A percentile compares a stretch with the other conserved stretches of the same genome.
Conservation (phyloP, 2,888 invertebrate genomes). For the Drosophila dives region DNA sequence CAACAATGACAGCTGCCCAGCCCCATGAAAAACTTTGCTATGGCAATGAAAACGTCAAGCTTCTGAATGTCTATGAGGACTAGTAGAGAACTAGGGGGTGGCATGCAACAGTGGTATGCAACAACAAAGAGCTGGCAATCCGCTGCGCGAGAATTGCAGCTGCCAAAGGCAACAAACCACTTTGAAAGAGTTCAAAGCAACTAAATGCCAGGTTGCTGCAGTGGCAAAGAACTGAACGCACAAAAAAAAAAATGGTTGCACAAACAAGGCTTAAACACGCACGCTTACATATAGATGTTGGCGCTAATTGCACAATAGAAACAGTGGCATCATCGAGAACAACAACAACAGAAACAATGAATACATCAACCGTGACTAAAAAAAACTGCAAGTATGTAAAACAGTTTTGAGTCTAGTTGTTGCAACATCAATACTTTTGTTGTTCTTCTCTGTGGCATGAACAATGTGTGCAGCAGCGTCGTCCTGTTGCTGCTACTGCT, state of each 20-base stretch:
- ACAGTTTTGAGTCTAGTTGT: slow-evolving; percentile 53
- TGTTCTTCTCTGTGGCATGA: slow-evolving; percentile 18
- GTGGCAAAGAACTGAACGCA: slow-evolving; percentile 33
- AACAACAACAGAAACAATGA: slow-evolving; percentile 37
- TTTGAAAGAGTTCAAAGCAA: slow-evolving; percentile 75
- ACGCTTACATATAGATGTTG: slow-evolving; percentile 23
- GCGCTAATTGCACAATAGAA: slow-evolving; percentile 73
- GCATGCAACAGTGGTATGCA: slow-evolving; percentile 34
- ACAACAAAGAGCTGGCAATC: neutral
- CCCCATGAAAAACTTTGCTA: slow-evolving; percentile 19
- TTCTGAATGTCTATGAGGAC: slow-evolving; percentile 53
- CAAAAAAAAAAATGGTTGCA: slow-evolving; percentile 24
- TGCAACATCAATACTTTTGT: slow-evolving; percentile 27
- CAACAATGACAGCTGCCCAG: slow-evolving; percentile 60
- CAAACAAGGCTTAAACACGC: slow-evolving; percentile 34
- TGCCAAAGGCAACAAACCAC: slow-evolving; percentile 65
- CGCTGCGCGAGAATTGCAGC: slow-evolving; percentile 43
- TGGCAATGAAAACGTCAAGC: slow-evolving; percentile 50
- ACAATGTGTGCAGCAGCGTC: neutral
- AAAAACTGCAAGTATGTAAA: slow-evolving; percentile 73
- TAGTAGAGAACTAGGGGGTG: slow-evolving; percentile 23
- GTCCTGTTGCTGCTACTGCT: neutral
- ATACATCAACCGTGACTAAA: slow-evolving; percentile 20
- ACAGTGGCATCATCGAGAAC: slow-evolving; percentile 38
- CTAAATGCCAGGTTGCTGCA: slow-evolving; percentile 50